A percentile compares a stretch with the other conserved stretches of the same genome.
phyloP scores from a whole-genome alignment of 2,113 vertebrate genomes.

The Craseonycteris thonglongyai region DNA sequence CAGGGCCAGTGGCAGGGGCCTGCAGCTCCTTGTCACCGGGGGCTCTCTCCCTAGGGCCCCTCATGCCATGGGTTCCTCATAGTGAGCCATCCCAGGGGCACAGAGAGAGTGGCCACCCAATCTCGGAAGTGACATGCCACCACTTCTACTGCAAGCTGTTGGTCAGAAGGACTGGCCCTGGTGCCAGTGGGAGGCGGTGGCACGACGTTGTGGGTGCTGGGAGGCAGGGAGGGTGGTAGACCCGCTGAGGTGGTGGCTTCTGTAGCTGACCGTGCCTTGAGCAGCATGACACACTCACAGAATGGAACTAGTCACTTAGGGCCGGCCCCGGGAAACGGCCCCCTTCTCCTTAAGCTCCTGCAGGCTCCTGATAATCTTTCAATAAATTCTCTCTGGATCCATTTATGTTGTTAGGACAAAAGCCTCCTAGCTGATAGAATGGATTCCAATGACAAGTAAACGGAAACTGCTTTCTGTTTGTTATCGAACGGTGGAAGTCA shows the following conservation, averaged over 20 bases:
- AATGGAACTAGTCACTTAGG: background rate
- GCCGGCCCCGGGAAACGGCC: background rate
- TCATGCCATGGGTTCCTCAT: background rate
- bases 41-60: background rate
- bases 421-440: background rate
- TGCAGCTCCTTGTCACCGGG: background rate
- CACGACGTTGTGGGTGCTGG: background rate
- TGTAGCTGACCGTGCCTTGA: background rate
- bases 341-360: background rate
- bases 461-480: background rate
- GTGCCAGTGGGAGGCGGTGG: background rate
- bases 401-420: background rate
- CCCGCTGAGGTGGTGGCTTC: background rate
- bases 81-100: background rate
- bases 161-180: background rate
- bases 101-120: background rate
- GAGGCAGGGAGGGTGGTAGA: background rate
- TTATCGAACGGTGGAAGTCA: background rate
- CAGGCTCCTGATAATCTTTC: too few species aligned
- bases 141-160: background rate
- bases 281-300: background rate
- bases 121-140: background rate
- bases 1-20: background rate
- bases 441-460: background rate
- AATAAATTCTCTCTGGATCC: too few species aligned